Evolutionary conservation across 2,797 vertebrate species (phyloP), one percentile per base, ranked within the genome.

Genomic region (Moxostoma hubbsi): DNA sequence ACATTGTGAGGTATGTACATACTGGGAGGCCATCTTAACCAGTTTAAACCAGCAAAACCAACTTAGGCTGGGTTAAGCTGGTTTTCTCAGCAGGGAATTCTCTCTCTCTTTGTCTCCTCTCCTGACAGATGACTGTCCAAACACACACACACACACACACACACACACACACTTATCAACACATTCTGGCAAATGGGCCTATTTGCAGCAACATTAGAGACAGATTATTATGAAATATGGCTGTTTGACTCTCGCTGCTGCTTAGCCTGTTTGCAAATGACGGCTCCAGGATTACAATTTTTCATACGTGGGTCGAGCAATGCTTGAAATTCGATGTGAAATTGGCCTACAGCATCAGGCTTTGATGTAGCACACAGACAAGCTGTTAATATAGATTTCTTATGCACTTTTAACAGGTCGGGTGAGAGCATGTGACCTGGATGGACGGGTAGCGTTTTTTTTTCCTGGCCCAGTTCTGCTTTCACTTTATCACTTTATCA

Each of bases 311-410:
- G 55, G 78, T 7, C 58, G 82, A 79, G 59, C 47, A 65, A 62
- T 58, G 8, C 47, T 8, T 46, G 68, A 79, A 82, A 71, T 74
- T 72, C 59, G 55, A 64, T 73, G 70, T 68, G 69, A 85, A 83
- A 72, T 82, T 81, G 81, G 59, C 50, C 72, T 47, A 16, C 73
- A 82, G 68, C 73, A 80, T 76, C 75, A 58, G 76, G 46, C 76
- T 70, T 64, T 61, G 71, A 75, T 71, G 59, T 71, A 69, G 65
- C 61, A 67, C 3, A 36, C 63, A 73, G 70, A 77, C 61, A 53
- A 58, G 63, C 61, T 76, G 70, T 81, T 81, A 73, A 68, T 83
- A 79, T 77, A 77, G 75, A 79, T 79, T 76, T 75, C 64, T 79
- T 73, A 55, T 68, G 53, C 55, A 55, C 47, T 63, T 82, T 79